Percentiles rank a stretch among this genome's conserved stretches.
phyloP scores from a whole-genome alignment of 2,888 invertebrate species.

The Drosophila setosimentum region DNA sequence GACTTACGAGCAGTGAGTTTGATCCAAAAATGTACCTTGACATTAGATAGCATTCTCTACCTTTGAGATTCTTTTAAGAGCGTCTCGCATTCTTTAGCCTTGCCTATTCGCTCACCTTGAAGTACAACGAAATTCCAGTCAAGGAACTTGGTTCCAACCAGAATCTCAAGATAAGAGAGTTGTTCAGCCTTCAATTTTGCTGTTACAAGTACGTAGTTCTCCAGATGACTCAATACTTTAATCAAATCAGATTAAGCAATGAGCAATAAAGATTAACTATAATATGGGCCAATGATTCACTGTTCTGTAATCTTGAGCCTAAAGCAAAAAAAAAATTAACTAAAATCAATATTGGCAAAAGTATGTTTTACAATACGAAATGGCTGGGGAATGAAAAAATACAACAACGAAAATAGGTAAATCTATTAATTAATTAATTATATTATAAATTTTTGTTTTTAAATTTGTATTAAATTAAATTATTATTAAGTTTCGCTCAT shows the following conservation, averaged over 20 bases:
- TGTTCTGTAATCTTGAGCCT: constrained; percentile 25
- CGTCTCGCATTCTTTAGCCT: not conserved
- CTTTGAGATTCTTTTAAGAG: constrained; percentile 4
- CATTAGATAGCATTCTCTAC: constrained; percentile 11
- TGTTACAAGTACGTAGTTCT: constrained; percentile 17
- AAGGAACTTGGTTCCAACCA: not conserved
- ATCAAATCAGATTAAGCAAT: constrained; percentile 23
- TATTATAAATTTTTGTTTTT: not conserved
- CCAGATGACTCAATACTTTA: constrained; percentile 29
- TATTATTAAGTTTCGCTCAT: not conserved
- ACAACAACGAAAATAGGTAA: not conserved
- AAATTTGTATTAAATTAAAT: too few species aligned
- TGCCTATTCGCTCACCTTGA: constrained; percentile 9
- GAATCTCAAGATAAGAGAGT: constrained; percentile 12
- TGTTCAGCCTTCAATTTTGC: constrained; percentile 5
- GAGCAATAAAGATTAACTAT: constrained; percentile 7
- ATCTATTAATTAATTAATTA: not conserved
- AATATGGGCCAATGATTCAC: constrained; percentile 27
- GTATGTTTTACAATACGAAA: not conserved
- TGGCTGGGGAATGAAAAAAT: not conserved
- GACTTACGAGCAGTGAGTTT: constrained; percentile 8
- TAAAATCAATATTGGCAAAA: not conserved
- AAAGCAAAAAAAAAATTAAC: constrained; percentile 18
- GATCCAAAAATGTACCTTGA: constrained; percentile 17
- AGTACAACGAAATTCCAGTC: not conserved